Base-by-base conservation (phyloP, 2,888 invertebrate species). In the Stenichneumon culpator region DNA sequence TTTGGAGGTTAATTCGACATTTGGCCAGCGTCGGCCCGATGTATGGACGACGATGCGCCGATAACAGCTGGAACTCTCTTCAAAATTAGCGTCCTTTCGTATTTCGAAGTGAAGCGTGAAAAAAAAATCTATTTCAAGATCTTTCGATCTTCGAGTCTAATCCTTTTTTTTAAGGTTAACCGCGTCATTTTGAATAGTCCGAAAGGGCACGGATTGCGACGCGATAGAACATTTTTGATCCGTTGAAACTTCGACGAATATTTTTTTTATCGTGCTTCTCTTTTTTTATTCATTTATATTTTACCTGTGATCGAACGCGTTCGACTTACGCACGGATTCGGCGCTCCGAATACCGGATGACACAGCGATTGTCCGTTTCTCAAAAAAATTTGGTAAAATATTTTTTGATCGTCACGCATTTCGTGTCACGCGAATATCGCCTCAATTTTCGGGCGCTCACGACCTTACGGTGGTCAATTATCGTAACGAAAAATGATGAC, bases 111-210 rank as follows among this genome's bases (percentile, higher is more conserved):
- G 9, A 63, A 19, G 14, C 25, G 36, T 60, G 7, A 11, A 32
- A 19, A 19, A 19, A 32, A 16, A 63, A 60, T 60, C 68, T 84
- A 63, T 74, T 79, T 75, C 28, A 39, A 65, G 28, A 72, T 22
- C 14, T 14, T 39, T n/a, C 28, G 7, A 6, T 50, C 7, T 7
- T 25, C 19, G 39, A 28, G 14, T n/a, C 7, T n/a, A 16, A 44
- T 39, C 39, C 50, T 22, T 54, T 22, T 54, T 88, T 86, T 84
- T 52, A 65, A 89, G 89, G 89, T 89, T 91, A 89, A 82, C 86
- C 89, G 88, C 88, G 85, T 73, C 83, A 68, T 83, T 86, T 69
- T 73, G 75, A 82, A 83, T 19, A 44, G 52, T 54, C 77, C 11
- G 54, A 70, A 83, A 60, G 70, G 60, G 36, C 74, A 65, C 36